These are phyloP conservation scores for Meleagris gallopavo DNA, from an alignment of 2,113 vertebrate genomes.

Conservation along the genomic window DNA sequence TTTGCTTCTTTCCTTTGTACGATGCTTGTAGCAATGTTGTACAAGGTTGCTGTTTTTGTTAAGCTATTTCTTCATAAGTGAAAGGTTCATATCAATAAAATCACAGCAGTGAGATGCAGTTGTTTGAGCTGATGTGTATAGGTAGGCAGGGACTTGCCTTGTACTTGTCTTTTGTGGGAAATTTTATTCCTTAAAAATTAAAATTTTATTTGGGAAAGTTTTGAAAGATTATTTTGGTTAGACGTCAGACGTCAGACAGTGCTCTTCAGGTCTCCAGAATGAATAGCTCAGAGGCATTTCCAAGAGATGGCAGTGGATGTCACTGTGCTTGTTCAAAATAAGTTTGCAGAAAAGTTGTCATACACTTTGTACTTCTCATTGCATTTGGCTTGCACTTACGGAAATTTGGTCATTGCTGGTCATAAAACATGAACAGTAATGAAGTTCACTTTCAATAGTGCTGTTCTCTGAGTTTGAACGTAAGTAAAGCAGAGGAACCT, in stretches of 20 bases:
- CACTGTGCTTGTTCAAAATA: background rate
- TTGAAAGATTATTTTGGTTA: background rate
- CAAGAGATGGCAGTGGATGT: background rate
- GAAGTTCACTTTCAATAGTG: background rate
- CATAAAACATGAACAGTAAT: background rate
- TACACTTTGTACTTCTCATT: background rate
- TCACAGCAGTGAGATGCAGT: background rate
- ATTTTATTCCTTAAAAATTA: background rate
- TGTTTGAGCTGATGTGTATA: fast-evolving
- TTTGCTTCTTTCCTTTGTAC: background rate
- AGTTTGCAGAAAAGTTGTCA: background rate
- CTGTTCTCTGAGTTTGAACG: background rate
- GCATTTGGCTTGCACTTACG: background rate
- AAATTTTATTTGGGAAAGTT: background rate
- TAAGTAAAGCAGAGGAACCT: background rate
- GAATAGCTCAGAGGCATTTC: background rate
- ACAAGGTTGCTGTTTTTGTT: background rate
- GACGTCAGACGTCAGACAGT: background rate
- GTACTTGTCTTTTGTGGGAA: background rate
- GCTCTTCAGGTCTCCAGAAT: background rate
- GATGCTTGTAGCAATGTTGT: background rate
- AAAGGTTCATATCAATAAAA: background rate
- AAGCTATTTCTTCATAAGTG: background rate
- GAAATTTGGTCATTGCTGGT: background rate
- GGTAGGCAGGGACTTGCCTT: background rate